Evolutionary conservation across 2,113 vertebrate genomes (phyloP).

Genomic region (Hypanus sabinus): DNA sequence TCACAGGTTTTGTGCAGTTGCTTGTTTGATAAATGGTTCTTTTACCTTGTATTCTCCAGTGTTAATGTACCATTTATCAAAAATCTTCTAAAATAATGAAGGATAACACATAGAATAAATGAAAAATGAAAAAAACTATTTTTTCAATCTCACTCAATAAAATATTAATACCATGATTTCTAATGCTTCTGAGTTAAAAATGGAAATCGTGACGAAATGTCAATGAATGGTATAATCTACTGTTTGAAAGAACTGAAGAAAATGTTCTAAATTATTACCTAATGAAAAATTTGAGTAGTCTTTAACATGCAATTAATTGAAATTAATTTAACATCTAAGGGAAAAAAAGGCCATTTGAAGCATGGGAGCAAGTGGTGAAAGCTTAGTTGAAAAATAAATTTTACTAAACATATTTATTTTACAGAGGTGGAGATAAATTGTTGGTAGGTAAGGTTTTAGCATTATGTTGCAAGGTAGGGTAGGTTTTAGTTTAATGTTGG

Average conservation of each 20-base stretch:
- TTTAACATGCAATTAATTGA: slow-evolving; percentile 7
- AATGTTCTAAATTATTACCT: not conserved
- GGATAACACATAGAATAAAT: not conserved
- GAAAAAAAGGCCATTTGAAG: not conserved
- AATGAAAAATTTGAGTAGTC: not conserved
- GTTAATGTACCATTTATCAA: not conserved
- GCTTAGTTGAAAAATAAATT: not conserved
- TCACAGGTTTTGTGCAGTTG: not conserved
- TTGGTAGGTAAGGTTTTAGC: no score
- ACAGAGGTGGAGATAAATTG: not conserved
- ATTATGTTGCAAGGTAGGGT: no score
- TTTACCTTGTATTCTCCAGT: not conserved
- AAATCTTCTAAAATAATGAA: not conserved
- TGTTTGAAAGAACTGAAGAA: not conserved
- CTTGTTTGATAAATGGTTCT: not conserved
- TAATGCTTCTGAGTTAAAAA: not conserved
- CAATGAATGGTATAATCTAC: not conserved
- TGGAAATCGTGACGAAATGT: not conserved
- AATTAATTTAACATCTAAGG: not conserved
- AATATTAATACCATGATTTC: slow-evolving; percentile 16
- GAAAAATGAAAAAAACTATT: not conserved
- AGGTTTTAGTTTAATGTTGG: not conserved
- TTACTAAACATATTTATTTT: not conserved
- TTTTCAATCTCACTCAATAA: slow-evolving; percentile 20
- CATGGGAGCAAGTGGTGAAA: not conserved